These are phyloP conservation scores for Taeniopygia guttata DNA, from an alignment of 2,797 vertebrate genomes.

Conservation along the genomic window DNA sequence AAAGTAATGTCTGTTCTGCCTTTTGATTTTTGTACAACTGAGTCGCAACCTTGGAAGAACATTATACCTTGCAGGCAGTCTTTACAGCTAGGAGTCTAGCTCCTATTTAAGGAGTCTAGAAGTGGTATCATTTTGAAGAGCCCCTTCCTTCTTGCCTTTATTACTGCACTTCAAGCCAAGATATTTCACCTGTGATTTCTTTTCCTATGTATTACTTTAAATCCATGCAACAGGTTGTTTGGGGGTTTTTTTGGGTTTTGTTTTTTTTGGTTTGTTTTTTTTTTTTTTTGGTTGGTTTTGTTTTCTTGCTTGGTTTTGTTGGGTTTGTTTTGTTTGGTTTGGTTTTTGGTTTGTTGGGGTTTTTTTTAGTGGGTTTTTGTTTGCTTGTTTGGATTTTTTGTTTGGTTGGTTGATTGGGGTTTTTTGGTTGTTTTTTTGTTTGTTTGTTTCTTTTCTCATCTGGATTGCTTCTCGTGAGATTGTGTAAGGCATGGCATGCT, in stretches of 20 bases:
- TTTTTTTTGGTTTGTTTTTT: not conserved
- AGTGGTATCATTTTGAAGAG: not conserved
- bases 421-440: fast-evolving
- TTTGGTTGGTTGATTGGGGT: not conserved
- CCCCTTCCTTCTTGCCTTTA: not conserved
- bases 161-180: not conserved
- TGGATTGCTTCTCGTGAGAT: not conserved
- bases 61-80: not conserved
- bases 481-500: not conserved
- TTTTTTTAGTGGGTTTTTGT: fast-evolving
- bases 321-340: not conserved
- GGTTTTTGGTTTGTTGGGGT: not conserved
- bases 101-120: not conserved
- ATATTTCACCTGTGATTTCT: not conserved
- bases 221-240: fast-evolving
- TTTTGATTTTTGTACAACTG: not conserved
- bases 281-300: not conserved
- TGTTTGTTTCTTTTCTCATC: not conserved
- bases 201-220: not conserved
- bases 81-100: not conserved
- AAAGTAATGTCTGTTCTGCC: not conserved
- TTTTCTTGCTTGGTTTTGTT: too few relatives aligned
- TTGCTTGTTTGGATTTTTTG: not conserved
- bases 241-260: not conserved
- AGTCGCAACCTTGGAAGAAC: not conserved